Base-by-base conservation (phyloP, 2,797 vertebrate species). In the Argyrosomus regius region DNA sequence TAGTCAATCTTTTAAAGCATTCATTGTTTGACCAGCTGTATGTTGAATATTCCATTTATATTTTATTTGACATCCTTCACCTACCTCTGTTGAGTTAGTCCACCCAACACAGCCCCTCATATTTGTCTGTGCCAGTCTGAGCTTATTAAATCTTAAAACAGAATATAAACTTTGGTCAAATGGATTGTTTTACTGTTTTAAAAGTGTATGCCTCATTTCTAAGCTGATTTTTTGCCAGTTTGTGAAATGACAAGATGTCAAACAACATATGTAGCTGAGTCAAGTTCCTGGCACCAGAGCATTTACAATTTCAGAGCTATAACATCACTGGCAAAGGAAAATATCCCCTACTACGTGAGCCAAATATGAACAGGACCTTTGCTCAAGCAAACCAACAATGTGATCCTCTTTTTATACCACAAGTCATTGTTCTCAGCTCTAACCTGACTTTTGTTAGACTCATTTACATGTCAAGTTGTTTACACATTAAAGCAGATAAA, bases 21-120 rank as follows among this genome's bases (percentile, higher is more conserved):
- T 72, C 52, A 54, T 87, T 84, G 85, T 90, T 92, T 89, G 76
- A 78, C 74, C 85, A 90, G 81, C 83, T 90, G 88, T 70, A 63
- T 59, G 54, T 67, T 65, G 67, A 52, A 87, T 76, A 80, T 86
- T 76, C 54, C 67, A 43, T 81, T 70, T 81, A 64, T 31, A 74
- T 88, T 91, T 88, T 87, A 88, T 88, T 82, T 82, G 85, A 89
- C 83, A 85, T 78, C 67, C 62, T 71, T 80, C 78, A 79, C 67
- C 62, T 57, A 53, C 62, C 72, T 78, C 76, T 75, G 85, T 72
- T 78, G 67, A 81, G 75, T 81, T 87, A 50, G 50, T 57, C 83
- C 80, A 61, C 77, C 74, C 71, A 65, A 22, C 62, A 49, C 46
- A 83, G 57, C 59, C 54, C 64, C 59, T 54, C 46, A 65, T 65